Evolutionary conservation across 2,888 invertebrate genomes (phyloP).

Genomic region (Mythimna ferrago): DNA sequence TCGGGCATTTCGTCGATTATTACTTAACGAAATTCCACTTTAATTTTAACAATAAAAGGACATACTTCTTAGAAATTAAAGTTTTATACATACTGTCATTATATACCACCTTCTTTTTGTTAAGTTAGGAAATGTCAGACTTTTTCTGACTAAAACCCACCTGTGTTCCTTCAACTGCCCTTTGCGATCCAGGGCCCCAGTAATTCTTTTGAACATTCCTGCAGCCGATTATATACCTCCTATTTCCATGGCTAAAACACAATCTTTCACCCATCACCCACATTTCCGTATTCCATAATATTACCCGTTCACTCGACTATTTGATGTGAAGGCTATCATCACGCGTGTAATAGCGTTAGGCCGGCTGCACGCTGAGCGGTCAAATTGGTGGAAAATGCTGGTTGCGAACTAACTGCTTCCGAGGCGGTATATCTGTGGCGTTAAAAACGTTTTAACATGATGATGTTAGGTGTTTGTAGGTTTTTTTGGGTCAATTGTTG

Average conservation of each 20-base stretch:
- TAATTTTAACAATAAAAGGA: too few relatives aligned
- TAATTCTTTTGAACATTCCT: too few relatives aligned
- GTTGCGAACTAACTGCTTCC: constrained; percentile 62
- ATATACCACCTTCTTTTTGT: too few relatives aligned
- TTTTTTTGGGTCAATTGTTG: background rate
- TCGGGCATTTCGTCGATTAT: too few relatives aligned
- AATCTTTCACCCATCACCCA: constrained; percentile 27
- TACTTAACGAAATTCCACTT: too few relatives aligned
- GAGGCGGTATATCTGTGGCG: constrained; percentile 21
- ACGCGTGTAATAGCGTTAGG: constrained; percentile 51
- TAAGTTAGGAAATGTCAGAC: too few relatives aligned
- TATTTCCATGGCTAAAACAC: background rate
- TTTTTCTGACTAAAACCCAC: too few relatives aligned
- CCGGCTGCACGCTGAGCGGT: constrained; percentile 51
- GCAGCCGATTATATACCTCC: too few relatives aligned
- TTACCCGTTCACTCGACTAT: constrained; percentile 32
- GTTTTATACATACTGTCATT: too few relatives aligned
- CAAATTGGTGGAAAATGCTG: constrained; percentile 70
- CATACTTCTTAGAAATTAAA: too few relatives aligned
- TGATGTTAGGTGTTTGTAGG: background rate
- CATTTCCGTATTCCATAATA: constrained; percentile 37
- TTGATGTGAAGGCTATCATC: constrained; percentile 58
- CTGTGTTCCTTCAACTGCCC: too few relatives aligned
- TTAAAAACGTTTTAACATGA: background rate
- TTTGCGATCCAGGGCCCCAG: too few relatives aligned